Evolutionary conservation across 2,888 invertebrate species (phyloP).

Genomic region (Phaedon cochleariae): DNA sequence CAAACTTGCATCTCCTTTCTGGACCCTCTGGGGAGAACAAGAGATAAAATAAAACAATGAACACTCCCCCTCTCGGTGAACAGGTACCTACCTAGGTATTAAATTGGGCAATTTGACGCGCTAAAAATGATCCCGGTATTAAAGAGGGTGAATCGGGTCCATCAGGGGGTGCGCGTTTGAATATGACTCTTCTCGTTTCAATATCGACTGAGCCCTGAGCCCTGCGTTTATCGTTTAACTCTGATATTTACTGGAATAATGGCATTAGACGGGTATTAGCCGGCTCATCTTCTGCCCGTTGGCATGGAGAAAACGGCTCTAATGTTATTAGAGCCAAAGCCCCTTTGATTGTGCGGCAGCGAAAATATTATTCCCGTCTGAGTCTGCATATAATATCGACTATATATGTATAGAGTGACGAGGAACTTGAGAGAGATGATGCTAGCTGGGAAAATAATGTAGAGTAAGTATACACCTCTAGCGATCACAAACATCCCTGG

Average conservation of each 20-base stretch:
- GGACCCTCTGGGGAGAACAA: background rate
- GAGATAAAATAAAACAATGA: background rate
- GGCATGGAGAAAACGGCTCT: conserved; percentile 15
- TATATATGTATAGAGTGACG: too few relatives aligned
- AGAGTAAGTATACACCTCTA: too few relatives aligned
- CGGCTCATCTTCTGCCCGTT: conserved; percentile 25
- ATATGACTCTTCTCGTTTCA: conserved; percentile 43
- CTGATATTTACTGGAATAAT: conserved; percentile 53
- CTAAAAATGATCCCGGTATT: conserved; percentile 38
- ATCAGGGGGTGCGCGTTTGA: conserved; percentile 32
- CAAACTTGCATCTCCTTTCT: background rate
- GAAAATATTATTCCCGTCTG: background rate
- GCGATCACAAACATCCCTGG: too few relatives aligned
- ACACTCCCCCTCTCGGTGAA: conserved; percentile 6
- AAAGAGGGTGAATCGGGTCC: conserved; percentile 32
- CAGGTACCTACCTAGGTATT: conserved; percentile 19
- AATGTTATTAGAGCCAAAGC: conserved; percentile 10
- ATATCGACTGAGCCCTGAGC: conserved; percentile 45
- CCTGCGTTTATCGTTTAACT: conserved; percentile 40
- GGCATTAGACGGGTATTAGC: conserved; percentile 43
- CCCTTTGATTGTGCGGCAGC: background rate
- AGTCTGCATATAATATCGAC: too few relatives aligned
- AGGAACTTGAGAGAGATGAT: too few relatives aligned
- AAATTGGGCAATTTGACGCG: conserved; percentile 39
- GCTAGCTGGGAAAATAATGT: too few relatives aligned